Evolutionary conservation across 1,140 invertebrate species (phyloP).

Genomic region (Rhyzopertha dominica): DNA sequence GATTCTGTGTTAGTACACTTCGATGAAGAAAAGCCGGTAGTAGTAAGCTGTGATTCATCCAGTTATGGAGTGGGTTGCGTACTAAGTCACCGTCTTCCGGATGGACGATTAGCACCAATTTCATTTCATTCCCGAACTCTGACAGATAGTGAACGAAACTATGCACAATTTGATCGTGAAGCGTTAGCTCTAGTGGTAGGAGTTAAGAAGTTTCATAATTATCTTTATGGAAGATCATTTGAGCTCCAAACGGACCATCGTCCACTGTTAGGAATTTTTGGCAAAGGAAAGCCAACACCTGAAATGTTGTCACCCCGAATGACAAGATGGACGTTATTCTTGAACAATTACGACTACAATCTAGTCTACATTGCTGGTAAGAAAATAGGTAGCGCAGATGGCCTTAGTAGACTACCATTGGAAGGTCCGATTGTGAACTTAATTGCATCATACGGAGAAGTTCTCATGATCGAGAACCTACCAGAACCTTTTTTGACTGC

Average conservation of each 20-base stretch:
- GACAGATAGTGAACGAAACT: conserved; percentile 46
- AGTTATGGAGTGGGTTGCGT: conserved; percentile 30
- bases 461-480: conserved; percentile 5
- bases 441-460: conserved; percentile 5
- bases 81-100: conserved; percentile 20
- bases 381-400: conserved; percentile 26
- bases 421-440: conserved; percentile 7
- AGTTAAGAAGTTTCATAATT: conserved; percentile 52
- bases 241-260: conserved; percentile 49
- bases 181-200: conserved; percentile 50
- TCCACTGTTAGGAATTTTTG: conserved; percentile 48
- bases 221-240: conserved; percentile 50
- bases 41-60: conserved; percentile 30
- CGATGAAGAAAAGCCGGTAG: conserved; percentile 23
- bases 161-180: conserved; percentile 53
- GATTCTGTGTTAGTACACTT: conserved; percentile 26
- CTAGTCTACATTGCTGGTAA: conserved; percentile 33
- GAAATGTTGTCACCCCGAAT: conserved; percentile 32
- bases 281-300: conserved; percentile 35
- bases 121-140: conserved; percentile 47
- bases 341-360: conserved; percentile 37
- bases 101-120: conserved; percentile 44
- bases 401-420: conserved; percentile 32
- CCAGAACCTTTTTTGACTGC: too few species aligned
- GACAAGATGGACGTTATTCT: conserved; percentile 38